Conservation (phyloP, 53 echinoderm and acorn worm species). For the Apostichopus leukothele region DNA sequence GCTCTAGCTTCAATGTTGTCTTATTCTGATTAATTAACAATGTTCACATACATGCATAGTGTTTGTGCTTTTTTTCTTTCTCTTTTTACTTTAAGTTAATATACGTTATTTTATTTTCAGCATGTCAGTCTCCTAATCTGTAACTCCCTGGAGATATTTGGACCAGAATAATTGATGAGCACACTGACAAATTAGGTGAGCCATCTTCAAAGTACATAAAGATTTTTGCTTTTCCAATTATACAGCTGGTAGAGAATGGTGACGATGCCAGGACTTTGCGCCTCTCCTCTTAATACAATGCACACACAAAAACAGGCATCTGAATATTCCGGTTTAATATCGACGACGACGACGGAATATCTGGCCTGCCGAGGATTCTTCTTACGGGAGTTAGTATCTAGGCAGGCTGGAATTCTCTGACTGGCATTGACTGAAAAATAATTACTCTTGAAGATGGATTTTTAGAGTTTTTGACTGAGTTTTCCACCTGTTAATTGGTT, state of each 20-base stretch:
- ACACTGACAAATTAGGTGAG: conserved; percentile 42
- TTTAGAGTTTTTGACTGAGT: conserved; percentile 37
- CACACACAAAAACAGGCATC: neutral
- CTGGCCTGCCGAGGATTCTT: neutral
- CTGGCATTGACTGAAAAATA: conserved; percentile 37
- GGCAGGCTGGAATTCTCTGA: neutral
- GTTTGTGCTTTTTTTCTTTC: neutral
- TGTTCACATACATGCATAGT: neutral
- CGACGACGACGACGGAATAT: neutral
- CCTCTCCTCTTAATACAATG: conserved; percentile 4
- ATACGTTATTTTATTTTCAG: neutral
- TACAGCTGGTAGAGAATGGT: conserved; percentile 30
- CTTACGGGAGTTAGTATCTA: neutral
- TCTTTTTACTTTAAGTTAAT: neutral
- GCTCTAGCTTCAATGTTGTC: too few species aligned
- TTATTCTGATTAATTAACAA: too few species aligned
- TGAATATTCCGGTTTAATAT: conserved; percentile 6
- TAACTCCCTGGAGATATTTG: conserved; percentile 10
- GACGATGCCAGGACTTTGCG: neutral
- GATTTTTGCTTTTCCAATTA: conserved; percentile 46
- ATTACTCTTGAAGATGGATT: conserved; percentile 37
- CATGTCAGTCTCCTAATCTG: neutral
- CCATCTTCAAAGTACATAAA: conserved; percentile 13
- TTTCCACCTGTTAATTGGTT: conserved; percentile 46
- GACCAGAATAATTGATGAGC: conserved; percentile 48